Conservation (phyloP, 1,140 invertebrate genomes). For the Brachionus koreanus region DNA sequence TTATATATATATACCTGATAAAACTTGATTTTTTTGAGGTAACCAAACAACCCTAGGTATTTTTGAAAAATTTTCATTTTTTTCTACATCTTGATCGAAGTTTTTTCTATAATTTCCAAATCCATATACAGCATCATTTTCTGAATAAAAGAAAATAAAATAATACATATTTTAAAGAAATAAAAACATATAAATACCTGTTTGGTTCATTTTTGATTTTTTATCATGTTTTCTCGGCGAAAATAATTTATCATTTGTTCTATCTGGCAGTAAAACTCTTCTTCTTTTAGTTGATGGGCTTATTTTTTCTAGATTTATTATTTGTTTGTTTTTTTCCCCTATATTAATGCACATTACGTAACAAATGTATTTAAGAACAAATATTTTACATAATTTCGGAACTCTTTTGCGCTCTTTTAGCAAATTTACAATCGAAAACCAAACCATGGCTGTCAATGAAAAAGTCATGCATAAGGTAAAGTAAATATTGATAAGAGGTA, state of each 20-base stretch:
- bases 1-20: not conserved
- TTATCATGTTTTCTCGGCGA: not conserved
- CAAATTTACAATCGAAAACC: constrained; percentile 31
- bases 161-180: not conserved
- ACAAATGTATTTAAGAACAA: constrained; percentile 26
- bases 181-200: not conserved
- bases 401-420: constrained; percentile 21
- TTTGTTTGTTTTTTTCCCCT: not conserved
- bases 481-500: constrained; percentile 38
- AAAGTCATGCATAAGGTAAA: constrained; percentile 44
- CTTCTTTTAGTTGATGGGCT: not conserved
- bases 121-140: not conserved
- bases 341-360: constrained; percentile 16
- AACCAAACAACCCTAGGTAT: not conserved
- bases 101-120: not conserved
- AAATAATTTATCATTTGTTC: not conserved
- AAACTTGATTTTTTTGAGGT: not conserved
- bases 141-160: not conserved
- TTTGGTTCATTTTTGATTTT: not conserved
- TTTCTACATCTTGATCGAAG: not conserved
- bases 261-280: not conserved
- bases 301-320: not conserved
- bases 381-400: not conserved
- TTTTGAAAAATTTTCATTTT: not conserved
- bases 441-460: constrained; percentile 41